Evolutionary conservation across 92 coral and sea anemone genomes (phyloP).

Genomic region (Phenganax stokvisi): DNA sequence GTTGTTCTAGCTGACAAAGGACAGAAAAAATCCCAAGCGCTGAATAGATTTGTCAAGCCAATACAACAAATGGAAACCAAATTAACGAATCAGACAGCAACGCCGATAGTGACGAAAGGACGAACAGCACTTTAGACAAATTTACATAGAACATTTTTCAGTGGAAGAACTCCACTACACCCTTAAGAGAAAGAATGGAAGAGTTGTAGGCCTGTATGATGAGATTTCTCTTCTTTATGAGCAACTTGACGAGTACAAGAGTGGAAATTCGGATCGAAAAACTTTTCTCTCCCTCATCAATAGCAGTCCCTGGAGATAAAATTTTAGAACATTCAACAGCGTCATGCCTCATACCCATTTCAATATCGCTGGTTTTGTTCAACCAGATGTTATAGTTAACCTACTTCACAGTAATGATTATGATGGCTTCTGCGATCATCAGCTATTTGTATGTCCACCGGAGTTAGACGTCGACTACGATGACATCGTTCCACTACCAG

Average conservation of each 20-base stretch:
- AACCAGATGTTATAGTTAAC: constrained; percentile 52
- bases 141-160: constrained; percentile 54
- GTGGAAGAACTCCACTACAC: constrained; percentile 53
- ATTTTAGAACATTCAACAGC: constrained; percentile 49
- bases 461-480: constrained; percentile 55
- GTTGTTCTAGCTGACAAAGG: constrained; percentile 60
- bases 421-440: constrained; percentile 50
- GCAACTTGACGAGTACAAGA: constrained; percentile 55
- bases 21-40: constrained; percentile 60
- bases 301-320: constrained; percentile 47
- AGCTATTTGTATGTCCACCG: constrained; percentile 58
- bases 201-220: constrained; percentile 61
- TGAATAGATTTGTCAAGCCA: constrained; percentile 44
- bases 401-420: constrained; percentile 52
- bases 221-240: constrained; percentile 58
- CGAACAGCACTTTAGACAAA: constrained; percentile 23
- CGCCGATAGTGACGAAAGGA: constrained; percentile 26
- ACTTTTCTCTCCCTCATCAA: constrained; percentile 49
- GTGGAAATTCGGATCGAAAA: constrained; percentile 53
- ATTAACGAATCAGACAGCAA: neutral
- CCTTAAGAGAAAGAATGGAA: constrained; percentile 49
- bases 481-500: constrained; percentile 29
- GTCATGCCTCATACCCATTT: constrained; percentile 45
- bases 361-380: constrained; percentile 60
- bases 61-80: constrained; percentile 40